A percentile compares a stretch with the other conserved stretches of the same genome.
phyloP scores from a whole-genome alignment of 2,888 invertebrate genomes.

The Dicyrtoma fusca region DNA sequence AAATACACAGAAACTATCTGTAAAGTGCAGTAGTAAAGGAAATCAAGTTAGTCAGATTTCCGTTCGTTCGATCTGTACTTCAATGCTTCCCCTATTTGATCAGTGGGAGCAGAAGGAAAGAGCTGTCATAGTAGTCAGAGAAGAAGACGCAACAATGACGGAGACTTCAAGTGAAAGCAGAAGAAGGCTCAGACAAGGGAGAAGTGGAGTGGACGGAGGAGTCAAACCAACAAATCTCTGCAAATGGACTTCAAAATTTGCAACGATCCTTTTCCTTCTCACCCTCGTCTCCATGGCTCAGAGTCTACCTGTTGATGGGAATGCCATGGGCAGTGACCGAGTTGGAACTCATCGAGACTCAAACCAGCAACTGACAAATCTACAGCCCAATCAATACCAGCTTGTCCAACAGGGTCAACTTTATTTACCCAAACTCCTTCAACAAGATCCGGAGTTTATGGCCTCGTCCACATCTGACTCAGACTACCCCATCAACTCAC shows the following conservation, averaged over 20 bases:
- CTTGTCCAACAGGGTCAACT: conserved; percentile 33
- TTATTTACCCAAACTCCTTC: conserved; percentile 32
- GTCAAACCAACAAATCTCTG: background rate
- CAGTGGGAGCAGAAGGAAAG: background rate
- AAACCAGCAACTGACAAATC: background rate
- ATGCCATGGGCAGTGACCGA: background rate
- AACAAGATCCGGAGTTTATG: background rate
- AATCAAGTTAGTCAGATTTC: no score
- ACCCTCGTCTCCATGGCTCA: conserved; percentile 13
- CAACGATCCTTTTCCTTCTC: conserved; percentile 16
- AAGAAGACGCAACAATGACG: background rate
- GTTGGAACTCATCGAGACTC: background rate
- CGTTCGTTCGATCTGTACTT: no score
- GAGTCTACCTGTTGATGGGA: conserved; percentile 22
- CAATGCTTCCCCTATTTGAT: background rate
- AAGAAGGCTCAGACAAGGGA: conserved; percentile 1
- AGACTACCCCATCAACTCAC: conserved; percentile 19
- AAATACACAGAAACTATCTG: no score
- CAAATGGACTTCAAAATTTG: conserved; percentile 12
- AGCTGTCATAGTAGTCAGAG: background rate
- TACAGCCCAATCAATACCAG: background rate
- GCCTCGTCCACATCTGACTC: background rate
- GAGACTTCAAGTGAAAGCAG: conserved; percentile 3
- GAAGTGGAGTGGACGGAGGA: background rate
- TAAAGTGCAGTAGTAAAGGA: no score